A percentile compares a stretch with the other conserved stretches of the same genome.
Evolutionary conservation across 53 echinoderm and acorn worm genomes (phyloP).

Genomic region (Hippasteria phrygiana): DNA sequence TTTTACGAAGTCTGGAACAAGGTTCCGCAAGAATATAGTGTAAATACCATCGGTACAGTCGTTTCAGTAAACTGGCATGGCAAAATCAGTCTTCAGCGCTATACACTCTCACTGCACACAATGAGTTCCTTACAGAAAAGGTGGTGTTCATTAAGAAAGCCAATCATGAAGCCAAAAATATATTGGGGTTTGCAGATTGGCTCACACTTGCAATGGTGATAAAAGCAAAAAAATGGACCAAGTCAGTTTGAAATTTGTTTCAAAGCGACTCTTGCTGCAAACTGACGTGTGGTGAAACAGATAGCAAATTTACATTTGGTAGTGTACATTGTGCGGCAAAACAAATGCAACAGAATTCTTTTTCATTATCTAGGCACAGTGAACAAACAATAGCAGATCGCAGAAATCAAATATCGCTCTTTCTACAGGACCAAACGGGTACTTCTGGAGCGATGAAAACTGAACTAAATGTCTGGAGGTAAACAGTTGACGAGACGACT

Average conservation of each 20-base stretch:
- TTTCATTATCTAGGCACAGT: not conserved
- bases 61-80: too few species aligned
- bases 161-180: not conserved
- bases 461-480: not conserved
- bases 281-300: not conserved
- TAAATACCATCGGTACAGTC: too few species aligned
- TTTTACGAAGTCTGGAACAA: too few species aligned
- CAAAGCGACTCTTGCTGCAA: not conserved
- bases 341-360: constrained; percentile 44
- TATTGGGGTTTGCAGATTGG: not conserved
- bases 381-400: not conserved
- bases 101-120: constrained; percentile 8
- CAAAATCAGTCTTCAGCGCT: not conserved
- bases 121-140: not conserved
- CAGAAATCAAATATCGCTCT: not conserved
- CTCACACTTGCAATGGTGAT: not conserved
- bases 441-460: not conserved
- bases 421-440: not conserved
- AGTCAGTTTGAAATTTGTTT: not conserved
- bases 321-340: constrained; percentile 21
- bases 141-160: not conserved
- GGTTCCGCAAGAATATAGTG: too few species aligned
- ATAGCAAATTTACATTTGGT: not conserved
- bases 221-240: not conserved
- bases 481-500: not conserved